phyloP scores from a whole-genome alignment of 2,113 vertebrate species.

The Camelus bactrianus region DNA sequence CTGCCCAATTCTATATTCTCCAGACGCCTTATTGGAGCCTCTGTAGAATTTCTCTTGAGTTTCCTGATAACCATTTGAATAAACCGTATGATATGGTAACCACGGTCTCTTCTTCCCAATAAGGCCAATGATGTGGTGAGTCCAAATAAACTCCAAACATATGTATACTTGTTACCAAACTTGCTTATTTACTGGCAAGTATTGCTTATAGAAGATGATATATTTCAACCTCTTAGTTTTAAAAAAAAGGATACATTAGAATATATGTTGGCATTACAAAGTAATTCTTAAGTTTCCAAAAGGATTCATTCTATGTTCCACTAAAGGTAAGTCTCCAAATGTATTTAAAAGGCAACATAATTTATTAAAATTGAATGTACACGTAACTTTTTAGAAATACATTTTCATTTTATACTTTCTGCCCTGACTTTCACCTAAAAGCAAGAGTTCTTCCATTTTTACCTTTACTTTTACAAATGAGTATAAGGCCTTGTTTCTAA shows the following conservation, averaged over 20 bases:
- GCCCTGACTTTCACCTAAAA: background rate
- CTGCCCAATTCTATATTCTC: background rate
- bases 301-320: background rate
- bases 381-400: background rate
- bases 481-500: background rate
- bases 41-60: background rate
- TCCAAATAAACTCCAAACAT: background rate
- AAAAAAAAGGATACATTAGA: background rate
- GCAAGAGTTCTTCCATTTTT: background rate
- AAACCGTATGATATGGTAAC: background rate
- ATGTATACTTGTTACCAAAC: background rate
- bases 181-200: background rate
- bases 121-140: background rate
- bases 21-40: background rate
- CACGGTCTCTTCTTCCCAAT: background rate
- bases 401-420: background rate
- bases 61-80: background rate
- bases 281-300: constrained; percentile 41
- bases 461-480: background rate
- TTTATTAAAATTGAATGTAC: constrained; percentile 40
- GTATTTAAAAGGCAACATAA: constrained; percentile 20
- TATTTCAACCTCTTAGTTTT: background rate
- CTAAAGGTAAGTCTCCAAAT: background rate
- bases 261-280: constrained; percentile 40
- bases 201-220: background rate